Conservation (phyloP, 64 coral and sea anemone genomes). For the Porites australiensis region DNA sequence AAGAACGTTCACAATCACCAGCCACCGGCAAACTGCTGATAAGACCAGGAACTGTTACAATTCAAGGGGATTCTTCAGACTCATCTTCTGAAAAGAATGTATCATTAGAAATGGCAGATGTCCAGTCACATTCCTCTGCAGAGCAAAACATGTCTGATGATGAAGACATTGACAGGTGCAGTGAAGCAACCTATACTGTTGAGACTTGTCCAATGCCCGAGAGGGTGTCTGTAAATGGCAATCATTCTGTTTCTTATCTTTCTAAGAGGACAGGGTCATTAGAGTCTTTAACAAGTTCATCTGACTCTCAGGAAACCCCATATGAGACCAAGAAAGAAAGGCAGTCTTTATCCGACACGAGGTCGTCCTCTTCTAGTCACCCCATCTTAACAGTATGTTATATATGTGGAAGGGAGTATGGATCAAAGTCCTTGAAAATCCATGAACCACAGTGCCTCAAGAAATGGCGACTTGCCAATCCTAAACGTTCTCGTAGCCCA, state of each 20-base stretch:
- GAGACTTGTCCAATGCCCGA: background rate
- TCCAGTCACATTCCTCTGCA: constrained; percentile 38
- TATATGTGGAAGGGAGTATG: constrained; percentile 95
- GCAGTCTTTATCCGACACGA: background rate
- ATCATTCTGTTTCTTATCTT: background rate
- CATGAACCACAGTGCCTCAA: constrained; percentile 96
- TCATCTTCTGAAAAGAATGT: constrained; percentile 41
- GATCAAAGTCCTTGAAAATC: constrained; percentile 94
- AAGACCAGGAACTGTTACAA: constrained; percentile 39
- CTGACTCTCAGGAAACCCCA: constrained; percentile 58
- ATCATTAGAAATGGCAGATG: constrained; percentile 17
- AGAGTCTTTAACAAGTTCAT: constrained; percentile 51
- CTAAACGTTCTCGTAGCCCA: constrained; percentile 77
- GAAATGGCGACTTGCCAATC: constrained; percentile 93
- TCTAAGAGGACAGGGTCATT: constrained; percentile 16
- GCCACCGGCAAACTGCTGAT: constrained; percentile 8
- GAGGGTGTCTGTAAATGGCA: background rate
- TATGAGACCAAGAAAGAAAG: background rate
- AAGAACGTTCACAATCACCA: constrained; percentile 35
- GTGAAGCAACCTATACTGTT: constrained; percentile 3
- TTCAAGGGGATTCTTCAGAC: constrained; percentile 20
- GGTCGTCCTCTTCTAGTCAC: constrained; percentile 71
- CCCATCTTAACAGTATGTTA: constrained; percentile 89
- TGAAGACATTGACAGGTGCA: constrained; percentile 32
- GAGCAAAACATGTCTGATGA: constrained; percentile 51